Base-by-base conservation (phyloP, 2,888 invertebrate species). In the Chaetogeoica ovagalla region DNA sequence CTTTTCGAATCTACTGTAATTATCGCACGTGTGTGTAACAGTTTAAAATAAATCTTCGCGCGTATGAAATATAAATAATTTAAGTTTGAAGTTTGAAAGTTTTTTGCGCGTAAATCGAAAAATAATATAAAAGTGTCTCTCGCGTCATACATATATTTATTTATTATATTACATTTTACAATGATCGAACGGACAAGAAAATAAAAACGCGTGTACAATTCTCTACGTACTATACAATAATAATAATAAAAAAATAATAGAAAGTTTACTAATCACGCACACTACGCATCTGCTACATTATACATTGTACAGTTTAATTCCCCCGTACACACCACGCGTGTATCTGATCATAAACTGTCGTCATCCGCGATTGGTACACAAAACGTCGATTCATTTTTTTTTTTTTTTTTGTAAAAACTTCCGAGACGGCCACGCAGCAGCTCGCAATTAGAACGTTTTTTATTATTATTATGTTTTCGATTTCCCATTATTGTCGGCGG, bases 381-480 rank as follows among this genome's bases (percentile, higher is more conserved):
- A 65, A 71, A 55, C 55, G 57, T 71, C 57, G 63, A 79, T 71
- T 79, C 62, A 60, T 79, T 70, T 79, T 79, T 30, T 30, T 30
- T 30, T 30, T 30, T 30, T 30, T 30, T 30, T 30, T 30, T 70
- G 43, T 19, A 37, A 48, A 74, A 23, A 62, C 57, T 19, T 57
- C 30, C 71, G 43, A 79, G 63, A 71, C 39, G 79, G 79, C 71
- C 70, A 66, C 30, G 55, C 60, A 39, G 30, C 37, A n/a, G 60
- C 60, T 55, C 23, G 65, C 79, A 79, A 79, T 79, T 79, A 79
- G 70, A 79, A 71, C 71, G 63, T 57, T 65, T 39, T 30, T 71
- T 71, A 79, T 79, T 79, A 79, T 79, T 79, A 65, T 60, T 48
- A 69, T 13, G 55, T 75, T 79, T 79, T 79, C 71, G 71, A 43